Evolutionary conservation across 1,140 invertebrate species (phyloP).

Genomic region (Drosophila neocordata): DNA sequence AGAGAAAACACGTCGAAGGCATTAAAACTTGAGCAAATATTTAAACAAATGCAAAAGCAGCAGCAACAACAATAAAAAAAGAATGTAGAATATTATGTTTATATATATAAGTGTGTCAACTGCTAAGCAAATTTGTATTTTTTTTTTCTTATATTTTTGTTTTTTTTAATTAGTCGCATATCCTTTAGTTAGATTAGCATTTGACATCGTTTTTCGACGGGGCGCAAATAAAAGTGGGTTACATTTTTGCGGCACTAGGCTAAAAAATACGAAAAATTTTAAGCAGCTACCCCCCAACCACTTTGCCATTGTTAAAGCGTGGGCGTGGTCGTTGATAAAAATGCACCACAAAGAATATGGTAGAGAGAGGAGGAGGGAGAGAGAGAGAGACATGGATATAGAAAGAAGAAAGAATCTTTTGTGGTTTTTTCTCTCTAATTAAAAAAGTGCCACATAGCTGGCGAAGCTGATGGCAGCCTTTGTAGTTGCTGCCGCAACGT

Average conservation of each 20-base stretch:
- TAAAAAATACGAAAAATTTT: no score
- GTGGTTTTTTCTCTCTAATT: constrained; percentile 78
- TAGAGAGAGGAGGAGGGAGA: neutral
- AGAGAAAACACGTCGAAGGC: constrained; percentile 73
- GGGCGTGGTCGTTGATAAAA: constrained; percentile 7
- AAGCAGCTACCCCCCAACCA: no score
- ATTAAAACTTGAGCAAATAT: constrained; percentile 78
- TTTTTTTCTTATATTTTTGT: no score
- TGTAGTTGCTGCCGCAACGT: constrained; percentile 18
- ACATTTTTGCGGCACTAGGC: neutral
- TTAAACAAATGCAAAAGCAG: constrained; percentile 37
- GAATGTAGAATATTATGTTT: constrained; percentile 25
- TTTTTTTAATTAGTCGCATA: constrained; percentile 4
- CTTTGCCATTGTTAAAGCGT: neutral
- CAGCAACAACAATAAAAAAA: constrained; percentile 47
- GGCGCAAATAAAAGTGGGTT: neutral
- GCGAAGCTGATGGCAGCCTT: constrained; percentile 36
- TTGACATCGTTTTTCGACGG: constrained; percentile 12
- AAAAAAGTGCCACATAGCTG: constrained; percentile 51
- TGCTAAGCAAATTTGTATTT: constrained; percentile 52
- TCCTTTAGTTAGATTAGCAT: constrained; percentile 49
- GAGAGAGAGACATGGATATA: neutral
- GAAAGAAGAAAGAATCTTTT: constrained; percentile 53
- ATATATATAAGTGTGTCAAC: constrained; percentile 53
- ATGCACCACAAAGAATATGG: neutral